These are phyloP conservation scores for Ectemnius cavifrons DNA, from an alignment of 2,888 invertebrate species.

Conservation along the genomic window DNA sequence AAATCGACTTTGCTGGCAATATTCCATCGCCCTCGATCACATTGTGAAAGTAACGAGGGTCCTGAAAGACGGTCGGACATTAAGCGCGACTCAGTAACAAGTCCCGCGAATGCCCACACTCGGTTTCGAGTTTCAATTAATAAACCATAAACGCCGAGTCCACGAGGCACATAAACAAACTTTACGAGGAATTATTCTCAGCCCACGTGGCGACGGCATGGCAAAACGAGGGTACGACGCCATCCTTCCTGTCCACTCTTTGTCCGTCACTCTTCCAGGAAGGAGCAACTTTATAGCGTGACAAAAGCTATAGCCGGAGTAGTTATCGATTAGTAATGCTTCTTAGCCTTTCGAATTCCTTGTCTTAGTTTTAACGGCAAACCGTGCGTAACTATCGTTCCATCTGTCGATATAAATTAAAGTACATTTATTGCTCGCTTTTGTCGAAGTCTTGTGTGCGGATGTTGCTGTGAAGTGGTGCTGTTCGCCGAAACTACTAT, in stretches of 20 bases:
- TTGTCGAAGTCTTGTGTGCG: no score
- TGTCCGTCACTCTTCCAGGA: conserved; percentile 4
- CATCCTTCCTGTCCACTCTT: conserved; percentile 9
- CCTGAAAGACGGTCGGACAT: conserved; percentile 14
- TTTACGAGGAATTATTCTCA: conserved; percentile 56
- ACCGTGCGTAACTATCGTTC: no score
- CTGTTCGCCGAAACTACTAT: no score
- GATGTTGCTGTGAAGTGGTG: no score
- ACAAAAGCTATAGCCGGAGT: no score
- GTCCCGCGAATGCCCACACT: conserved; percentile 17
- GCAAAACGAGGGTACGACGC: conserved; percentile 16
- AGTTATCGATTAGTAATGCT: no score
- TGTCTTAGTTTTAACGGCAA: no score
- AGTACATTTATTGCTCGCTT: no score
- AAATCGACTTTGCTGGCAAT: neutral
- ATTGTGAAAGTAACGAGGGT: conserved; percentile 27
- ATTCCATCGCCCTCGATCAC: neutral
- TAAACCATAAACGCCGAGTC: conserved; percentile 52
- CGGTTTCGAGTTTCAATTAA: conserved; percentile 56
- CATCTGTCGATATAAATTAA: no score
- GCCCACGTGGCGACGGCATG: conserved; percentile 45
- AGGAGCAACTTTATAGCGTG: neutral
- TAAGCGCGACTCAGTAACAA: conserved; percentile 38
- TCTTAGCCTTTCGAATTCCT: no score
- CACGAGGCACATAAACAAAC: conserved; percentile 51